Percentiles rank a stretch among this genome's conserved stretches.
These are phyloP conservation scores for Chinchilla lanigera DNA, from an alignment of 2,113 vertebrate species.

Conservation along the genomic window DNA sequence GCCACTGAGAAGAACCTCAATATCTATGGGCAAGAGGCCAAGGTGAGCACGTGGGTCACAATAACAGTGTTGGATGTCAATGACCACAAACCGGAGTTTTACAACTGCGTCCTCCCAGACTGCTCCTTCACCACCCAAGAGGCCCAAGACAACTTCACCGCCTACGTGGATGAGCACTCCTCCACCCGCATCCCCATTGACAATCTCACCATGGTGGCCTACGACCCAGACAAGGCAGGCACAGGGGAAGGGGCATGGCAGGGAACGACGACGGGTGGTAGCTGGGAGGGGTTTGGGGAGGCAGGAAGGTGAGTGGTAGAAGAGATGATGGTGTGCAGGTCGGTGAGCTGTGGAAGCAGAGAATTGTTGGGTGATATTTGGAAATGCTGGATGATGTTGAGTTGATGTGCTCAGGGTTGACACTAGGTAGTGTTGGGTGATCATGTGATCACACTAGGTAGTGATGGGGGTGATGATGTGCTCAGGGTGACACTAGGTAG, in stretches of 20 bases:
- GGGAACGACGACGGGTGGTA: background rate
- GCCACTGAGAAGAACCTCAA: slow-evolving; percentile 81
- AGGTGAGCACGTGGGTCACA: slow-evolving; percentile 81
- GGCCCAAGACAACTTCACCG: slow-evolving; percentile 83
- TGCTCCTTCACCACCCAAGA: slow-evolving; percentile 83
- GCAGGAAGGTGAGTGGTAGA: background rate
- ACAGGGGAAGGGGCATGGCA: background rate
- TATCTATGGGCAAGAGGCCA: slow-evolving; percentile 70
- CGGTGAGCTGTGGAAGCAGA: background rate
- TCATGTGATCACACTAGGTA: too few species aligned
- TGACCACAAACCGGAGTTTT: slow-evolving; percentile 93
- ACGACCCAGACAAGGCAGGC: slow-evolving; percentile 90
- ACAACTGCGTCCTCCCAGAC: slow-evolving; percentile 83
- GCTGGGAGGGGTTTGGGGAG: background rate
- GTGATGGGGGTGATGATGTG: too few species aligned
- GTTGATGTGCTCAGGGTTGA: fast-evolving
- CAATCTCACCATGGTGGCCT: slow-evolving; percentile 87
- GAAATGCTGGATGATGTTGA: background rate
- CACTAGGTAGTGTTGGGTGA: too few species aligned
- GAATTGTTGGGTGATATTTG: background rate
- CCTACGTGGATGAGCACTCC: slow-evolving; percentile 89
- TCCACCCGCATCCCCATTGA: slow-evolving; percentile 84
- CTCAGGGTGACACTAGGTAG: background rate
- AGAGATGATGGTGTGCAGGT: background rate
- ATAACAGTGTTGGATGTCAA: slow-evolving; percentile 91